phyloP scores from a whole-genome alignment of 2,797 vertebrate species.

The Neosilurus hyrtlii region DNA sequence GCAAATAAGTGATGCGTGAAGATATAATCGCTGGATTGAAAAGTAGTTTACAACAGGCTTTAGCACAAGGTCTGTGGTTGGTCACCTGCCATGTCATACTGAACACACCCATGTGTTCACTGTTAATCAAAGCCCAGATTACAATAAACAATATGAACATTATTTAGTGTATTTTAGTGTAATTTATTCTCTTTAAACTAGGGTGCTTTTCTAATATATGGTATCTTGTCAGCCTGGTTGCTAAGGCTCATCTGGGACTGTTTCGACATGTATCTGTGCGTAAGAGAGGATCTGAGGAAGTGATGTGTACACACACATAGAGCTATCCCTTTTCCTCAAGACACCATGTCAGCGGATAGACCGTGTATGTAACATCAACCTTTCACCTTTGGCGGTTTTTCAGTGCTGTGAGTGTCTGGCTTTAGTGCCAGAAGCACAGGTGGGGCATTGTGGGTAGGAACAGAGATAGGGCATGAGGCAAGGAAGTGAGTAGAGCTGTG shows the following conservation, averaged over 20 bases:
- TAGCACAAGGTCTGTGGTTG: background rate
- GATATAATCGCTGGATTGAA: background rate
- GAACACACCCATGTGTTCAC: background rate
- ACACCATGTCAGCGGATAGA: background rate
- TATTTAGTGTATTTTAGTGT: background rate
- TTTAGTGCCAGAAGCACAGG: background rate
- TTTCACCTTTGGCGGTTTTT: background rate
- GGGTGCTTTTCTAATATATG: background rate
- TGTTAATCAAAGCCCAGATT: background rate
- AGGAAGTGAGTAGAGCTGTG: background rate
- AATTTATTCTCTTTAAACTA: background rate
- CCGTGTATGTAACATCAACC: conserved; percentile 2
- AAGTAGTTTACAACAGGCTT: background rate
- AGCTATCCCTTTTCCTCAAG: conserved; percentile 1
- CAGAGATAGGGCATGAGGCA: background rate
- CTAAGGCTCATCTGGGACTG: background rate
- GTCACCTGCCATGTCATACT: background rate
- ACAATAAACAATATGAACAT: background rate
- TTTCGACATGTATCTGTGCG: background rate
- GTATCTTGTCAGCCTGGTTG: background rate
- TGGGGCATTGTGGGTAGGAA: background rate
- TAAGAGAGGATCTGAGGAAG: conserved; percentile 25
- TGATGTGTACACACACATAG: background rate
- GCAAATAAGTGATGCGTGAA: too few relatives aligned
- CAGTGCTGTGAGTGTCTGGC: background rate